Evolutionary conservation across 35 echinoderm and acorn worm species (phyloP).

Genomic region (Ophioderma brevispina): DNA sequence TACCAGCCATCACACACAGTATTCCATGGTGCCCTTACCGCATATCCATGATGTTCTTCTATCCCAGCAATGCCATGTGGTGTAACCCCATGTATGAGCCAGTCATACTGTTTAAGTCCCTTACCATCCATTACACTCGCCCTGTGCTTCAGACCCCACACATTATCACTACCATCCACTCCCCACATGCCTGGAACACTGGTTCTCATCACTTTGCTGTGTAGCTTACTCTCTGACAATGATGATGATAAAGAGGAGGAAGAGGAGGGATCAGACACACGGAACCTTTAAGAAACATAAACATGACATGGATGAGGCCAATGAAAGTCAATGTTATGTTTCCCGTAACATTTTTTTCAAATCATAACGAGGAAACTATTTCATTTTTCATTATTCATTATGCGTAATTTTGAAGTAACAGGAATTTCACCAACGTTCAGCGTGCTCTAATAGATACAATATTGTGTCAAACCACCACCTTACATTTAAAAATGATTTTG

Average conservation of each 20-base stretch:
- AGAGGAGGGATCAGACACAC: conserved; percentile 36
- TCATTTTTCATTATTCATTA: no score
- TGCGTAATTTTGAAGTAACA: no score
- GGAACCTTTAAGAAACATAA: conserved; percentile 49
- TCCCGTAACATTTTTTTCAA: no score
- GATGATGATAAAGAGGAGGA: conserved; percentile 11
- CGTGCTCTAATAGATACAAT: no score
- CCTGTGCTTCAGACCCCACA: conserved; percentile 73
- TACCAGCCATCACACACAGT: no score
- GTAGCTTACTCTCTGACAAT: not conserved
- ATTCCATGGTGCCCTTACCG: conserved; percentile 48
- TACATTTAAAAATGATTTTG: no score
- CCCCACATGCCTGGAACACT: conserved; percentile 59
- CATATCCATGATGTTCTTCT: conserved; percentile 28
- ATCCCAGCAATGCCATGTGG: conserved; percentile 22
- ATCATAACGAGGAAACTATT: no score
- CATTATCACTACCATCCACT: conserved; percentile 49
- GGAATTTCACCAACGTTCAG: no score
- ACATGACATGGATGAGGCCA: no score
- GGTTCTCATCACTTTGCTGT: conserved; percentile 49
- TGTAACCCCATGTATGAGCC: conserved; percentile 22
- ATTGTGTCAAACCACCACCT: no score
- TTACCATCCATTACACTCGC: conserved; percentile 49
- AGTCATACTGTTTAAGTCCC: conserved; percentile 36
- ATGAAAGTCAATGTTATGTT: no score